Conservation (phyloP, 2,888 invertebrate species). For the Congeria kusceri region DNA sequence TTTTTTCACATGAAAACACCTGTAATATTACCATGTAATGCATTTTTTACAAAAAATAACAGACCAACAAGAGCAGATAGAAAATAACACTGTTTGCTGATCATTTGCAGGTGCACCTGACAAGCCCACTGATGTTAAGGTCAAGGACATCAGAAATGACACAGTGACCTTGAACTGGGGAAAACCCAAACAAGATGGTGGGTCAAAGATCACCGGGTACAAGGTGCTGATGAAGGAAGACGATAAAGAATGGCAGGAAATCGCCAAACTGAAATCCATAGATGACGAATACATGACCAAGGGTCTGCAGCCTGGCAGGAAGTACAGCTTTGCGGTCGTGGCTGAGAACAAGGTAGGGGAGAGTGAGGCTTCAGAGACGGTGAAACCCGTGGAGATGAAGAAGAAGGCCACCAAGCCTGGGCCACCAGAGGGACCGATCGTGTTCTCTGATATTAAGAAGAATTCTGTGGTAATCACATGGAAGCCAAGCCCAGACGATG, state of each 20-base stretch:
- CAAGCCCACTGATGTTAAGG: conserved; percentile 71
- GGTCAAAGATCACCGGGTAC: conserved; percentile 83
- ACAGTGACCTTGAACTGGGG: conserved; percentile 84
- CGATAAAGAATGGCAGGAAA: conserved; percentile 91
- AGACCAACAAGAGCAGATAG: too few species aligned
- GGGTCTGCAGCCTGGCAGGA: conserved; percentile 78
- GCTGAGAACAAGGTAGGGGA: conserved; percentile 83
- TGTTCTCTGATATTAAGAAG: conserved; percentile 78
- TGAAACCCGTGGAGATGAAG: conserved; percentile 69
- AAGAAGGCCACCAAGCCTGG: conserved; percentile 74
- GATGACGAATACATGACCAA: conserved; percentile 79
- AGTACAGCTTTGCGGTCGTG: conserved; percentile 82
- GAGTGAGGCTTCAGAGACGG: conserved; percentile 75
- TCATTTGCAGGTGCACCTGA: conserved; percentile 74
- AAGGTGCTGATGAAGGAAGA: conserved; percentile 86
- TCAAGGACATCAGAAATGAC: conserved; percentile 73
- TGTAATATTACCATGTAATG: too few species aligned
- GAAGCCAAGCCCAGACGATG: conserved; percentile 92
- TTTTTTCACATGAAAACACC: too few species aligned
- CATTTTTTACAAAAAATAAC: too few species aligned
- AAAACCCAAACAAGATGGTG: conserved; percentile 85
- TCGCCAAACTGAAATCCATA: conserved; percentile 93
- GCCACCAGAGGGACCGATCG: conserved; percentile 80
- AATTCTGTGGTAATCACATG: conserved; percentile 82
- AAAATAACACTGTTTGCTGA: too few species aligned